Evolutionary conservation across 2,113 vertebrate species (phyloP).

Genomic region (Clarias magur): DNA sequence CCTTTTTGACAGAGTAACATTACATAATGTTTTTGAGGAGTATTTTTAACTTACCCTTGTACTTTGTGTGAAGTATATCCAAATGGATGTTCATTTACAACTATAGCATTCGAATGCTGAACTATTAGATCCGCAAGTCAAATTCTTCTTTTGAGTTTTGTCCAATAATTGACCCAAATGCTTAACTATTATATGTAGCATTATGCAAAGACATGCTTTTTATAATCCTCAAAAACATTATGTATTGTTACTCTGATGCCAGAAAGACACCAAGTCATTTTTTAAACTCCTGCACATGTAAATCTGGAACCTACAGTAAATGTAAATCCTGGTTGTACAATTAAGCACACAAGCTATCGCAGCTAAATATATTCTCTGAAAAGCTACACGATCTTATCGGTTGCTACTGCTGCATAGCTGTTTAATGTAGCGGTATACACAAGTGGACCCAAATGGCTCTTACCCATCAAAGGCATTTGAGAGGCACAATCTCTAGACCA

Average conservation of each 20-base stretch:
- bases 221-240: neutral
- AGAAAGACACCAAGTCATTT: neutral
- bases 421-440: conserved; percentile 34
- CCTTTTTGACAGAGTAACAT: neutral
- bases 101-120: neutral
- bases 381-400: conserved; percentile 11
- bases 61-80: neutral
- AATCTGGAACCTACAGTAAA: neutral
- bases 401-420: conserved; percentile 21
- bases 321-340: neutral
- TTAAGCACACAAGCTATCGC: neutral
- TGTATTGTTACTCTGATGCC: too few relatives aligned
- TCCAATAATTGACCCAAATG: neutral
- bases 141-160: neutral
- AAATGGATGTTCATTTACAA: neutral
- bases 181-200: neutral
- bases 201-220: neutral
- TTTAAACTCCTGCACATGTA: neutral
- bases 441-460: conserved; percentile 37
- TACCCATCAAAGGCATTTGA: neutral
- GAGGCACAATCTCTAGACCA: conserved; percentile 14
- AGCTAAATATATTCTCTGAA: conserved; percentile 3
- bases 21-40: neutral
- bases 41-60: too few relatives aligned
- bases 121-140: neutral